These are phyloP conservation scores for Nerophis ophidion DNA, from an alignment of 2,113 vertebrate species.

Conservation along the genomic window DNA sequence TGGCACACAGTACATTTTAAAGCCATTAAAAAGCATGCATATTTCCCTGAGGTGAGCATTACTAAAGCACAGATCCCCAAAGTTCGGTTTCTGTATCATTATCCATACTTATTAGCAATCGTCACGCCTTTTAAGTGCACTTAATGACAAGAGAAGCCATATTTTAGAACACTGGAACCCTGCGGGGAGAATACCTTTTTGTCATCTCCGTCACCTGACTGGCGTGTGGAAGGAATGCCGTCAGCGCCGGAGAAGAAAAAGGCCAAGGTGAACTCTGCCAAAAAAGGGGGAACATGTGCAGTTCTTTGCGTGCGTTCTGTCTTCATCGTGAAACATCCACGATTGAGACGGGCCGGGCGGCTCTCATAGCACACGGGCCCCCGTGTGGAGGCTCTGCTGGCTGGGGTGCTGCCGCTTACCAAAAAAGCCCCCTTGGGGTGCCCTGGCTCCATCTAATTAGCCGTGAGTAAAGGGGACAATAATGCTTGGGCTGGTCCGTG, in stretches of 20 bases:
- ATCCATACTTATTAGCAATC: constrained; percentile 48
- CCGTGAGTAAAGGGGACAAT: constrained; percentile 75
- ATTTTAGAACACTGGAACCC: constrained; percentile 33
- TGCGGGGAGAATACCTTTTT: background rate
- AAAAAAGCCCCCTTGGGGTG: constrained; percentile 54
- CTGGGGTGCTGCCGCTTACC: constrained; percentile 56
- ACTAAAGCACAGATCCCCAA: constrained; percentile 21
- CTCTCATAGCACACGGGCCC: constrained; percentile 38
- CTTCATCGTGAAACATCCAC: constrained; percentile 34
- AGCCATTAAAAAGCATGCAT: too few species aligned
- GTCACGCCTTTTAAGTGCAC: constrained; percentile 43
- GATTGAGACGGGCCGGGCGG: constrained; percentile 35
- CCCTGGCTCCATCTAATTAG: constrained; percentile 74
- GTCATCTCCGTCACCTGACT: background rate
- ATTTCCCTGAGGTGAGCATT: constrained; percentile 14
- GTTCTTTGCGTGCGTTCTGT: constrained; percentile 1
- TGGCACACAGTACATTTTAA: too few species aligned
- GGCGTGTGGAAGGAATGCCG: background rate
- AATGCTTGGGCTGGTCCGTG: constrained; percentile 75
- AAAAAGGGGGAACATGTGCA: background rate
- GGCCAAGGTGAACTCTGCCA: background rate
- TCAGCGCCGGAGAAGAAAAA: background rate
- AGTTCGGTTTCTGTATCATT: constrained; percentile 50
- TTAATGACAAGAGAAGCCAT: constrained; percentile 31
- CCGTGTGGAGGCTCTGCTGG: constrained; percentile 40